These are phyloP conservation scores for Latrodectus geometricus DNA, from an alignment of 1,140 invertebrate species.

Conservation along the genomic window DNA sequence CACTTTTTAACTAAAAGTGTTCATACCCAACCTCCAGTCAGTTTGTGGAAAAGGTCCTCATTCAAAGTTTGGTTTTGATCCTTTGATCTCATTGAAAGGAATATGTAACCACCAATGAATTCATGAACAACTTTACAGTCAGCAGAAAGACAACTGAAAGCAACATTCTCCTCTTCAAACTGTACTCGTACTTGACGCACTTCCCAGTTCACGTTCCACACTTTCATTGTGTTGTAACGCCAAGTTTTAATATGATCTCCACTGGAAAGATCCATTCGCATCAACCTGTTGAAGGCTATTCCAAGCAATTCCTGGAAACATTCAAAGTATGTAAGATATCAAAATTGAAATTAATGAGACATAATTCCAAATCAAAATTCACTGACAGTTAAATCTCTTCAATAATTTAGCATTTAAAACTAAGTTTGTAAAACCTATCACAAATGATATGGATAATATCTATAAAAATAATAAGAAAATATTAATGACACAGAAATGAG, in stretches of 20 bases:
- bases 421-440: too few species aligned
- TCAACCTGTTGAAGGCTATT: conserved; percentile 93
- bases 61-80: conserved; percentile 97
- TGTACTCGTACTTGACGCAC: conserved; percentile 98
- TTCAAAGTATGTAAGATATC: conserved; percentile 24
- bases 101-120: conserved; percentile 99
- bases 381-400: too few species aligned
- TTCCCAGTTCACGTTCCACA: conserved; percentile 99
- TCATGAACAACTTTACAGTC: conserved; percentile 99
- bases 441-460: too few species aligned
- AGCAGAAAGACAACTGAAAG: conserved; percentile 93
- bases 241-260: conserved; percentile 98
- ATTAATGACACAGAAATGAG: too few species aligned
- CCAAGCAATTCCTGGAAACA: conserved; percentile 85
- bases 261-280: conserved; percentile 91
- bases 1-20: not conserved
- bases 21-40: conserved; percentile 92
- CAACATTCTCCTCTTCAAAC: conserved; percentile 94
- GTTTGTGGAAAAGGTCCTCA: conserved; percentile 97
- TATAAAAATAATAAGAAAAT: too few species aligned
- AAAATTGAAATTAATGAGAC: too few species aligned
- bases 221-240: conserved; percentile 97
- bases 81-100: conserved; percentile 97
- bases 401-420: too few species aligned
- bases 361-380: too few species aligned